phyloP scores from a whole-genome alignment of 2,113 vertebrate genomes.

The Anoura caudifer region DNA sequence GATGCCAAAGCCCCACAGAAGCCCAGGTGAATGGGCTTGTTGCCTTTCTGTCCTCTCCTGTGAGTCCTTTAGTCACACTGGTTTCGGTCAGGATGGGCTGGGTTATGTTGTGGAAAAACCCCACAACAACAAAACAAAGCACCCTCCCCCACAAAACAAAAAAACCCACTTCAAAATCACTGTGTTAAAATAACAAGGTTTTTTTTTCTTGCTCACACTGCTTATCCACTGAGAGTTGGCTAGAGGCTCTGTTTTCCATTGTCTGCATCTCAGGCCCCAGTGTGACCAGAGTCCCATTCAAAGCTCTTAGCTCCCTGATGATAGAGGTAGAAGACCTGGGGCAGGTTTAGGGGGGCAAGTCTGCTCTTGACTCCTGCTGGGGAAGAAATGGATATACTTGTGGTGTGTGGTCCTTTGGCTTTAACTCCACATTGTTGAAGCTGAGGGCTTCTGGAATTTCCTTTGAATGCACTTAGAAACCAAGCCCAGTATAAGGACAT shows the following conservation, averaged over 20 bases:
- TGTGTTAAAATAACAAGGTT: background rate
- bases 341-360: background rate
- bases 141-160: background rate
- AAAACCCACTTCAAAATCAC: background rate
- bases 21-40: background rate
- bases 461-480: background rate
- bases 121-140: background rate
- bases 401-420: background rate
- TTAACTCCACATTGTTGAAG: background rate
- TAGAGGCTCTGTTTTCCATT: background rate
- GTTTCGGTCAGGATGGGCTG: background rate
- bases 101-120: background rate
- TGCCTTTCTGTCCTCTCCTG: background rate
- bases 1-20: background rate
- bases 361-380: background rate
- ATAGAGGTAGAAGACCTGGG: background rate
- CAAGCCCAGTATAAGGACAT: background rate
- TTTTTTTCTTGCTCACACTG: background rate
- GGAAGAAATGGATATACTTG: background rate
- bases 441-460: background rate
- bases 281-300: background rate
- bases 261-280: background rate
- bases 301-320: background rate
- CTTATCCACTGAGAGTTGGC: background rate
- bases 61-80: background rate